These are phyloP conservation scores for Charaxes varanes DNA, from an alignment of 1,140 invertebrate genomes.

Conservation along the genomic window DNA sequence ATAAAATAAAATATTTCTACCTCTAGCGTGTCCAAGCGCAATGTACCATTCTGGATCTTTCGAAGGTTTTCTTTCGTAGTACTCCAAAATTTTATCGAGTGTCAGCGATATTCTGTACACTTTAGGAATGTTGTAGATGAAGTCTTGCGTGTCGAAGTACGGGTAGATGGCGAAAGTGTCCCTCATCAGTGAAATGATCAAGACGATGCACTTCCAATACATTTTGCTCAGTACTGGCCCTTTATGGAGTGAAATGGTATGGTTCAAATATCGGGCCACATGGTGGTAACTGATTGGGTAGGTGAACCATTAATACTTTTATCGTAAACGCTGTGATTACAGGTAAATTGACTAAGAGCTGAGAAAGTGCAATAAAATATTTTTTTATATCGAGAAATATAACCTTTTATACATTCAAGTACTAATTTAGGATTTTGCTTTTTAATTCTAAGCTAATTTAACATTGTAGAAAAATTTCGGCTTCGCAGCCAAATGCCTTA, in stretches of 20 bases:
- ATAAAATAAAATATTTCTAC: too few species aligned
- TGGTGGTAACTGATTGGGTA: conserved; percentile 45
- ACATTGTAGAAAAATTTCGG: too few species aligned
- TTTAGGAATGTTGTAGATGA: conserved; percentile 65
- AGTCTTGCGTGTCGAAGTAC: conserved; percentile 65
- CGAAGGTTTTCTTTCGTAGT: conserved; percentile 61
- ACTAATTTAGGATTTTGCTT: too few species aligned
- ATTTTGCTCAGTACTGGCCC: conserved; percentile 41
- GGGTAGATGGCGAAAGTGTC: conserved; percentile 42
- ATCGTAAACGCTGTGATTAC: conserved; percentile 14
- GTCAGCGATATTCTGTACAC: conserved; percentile 59
- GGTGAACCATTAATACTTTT: conserved; percentile 8
- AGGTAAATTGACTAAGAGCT: conserved; percentile 2
- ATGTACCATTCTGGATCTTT: conserved; percentile 67
- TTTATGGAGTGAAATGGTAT: conserved; percentile 19
- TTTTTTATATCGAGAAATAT: too few species aligned
- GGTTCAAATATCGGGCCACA: conserved; percentile 31
- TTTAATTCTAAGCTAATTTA: too few species aligned
- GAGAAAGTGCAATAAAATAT: not conserved
- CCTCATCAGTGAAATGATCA: conserved; percentile 22
- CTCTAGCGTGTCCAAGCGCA: conserved; percentile 52
- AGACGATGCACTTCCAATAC: conserved; percentile 35
- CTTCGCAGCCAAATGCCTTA: too few species aligned
- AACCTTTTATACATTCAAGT: too few species aligned
- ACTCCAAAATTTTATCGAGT: conserved; percentile 52